Evolutionary conservation across 2,797 vertebrate genomes (phyloP), one percentile per base, ranked within the genome.

Genomic region (Danio tinwini): DNA sequence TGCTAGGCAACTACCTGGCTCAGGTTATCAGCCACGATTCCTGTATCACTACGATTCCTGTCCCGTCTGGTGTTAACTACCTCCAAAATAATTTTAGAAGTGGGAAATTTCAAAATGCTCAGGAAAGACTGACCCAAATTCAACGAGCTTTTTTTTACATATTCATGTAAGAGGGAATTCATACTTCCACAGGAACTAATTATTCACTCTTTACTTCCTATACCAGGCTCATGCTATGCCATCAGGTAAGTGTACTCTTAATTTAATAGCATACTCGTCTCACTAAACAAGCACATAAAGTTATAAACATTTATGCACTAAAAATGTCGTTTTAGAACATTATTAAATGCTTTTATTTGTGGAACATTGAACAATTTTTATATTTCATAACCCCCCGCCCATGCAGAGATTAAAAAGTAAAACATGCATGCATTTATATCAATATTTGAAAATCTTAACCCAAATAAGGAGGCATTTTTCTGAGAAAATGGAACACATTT

Each of bases 1-100:
- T 86, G 83, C 87, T 88, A 87, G 78, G 88, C 75, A 89, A 88
- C 85, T 83, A 64, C 74, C 73, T 21, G 74, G 81, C 82, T 82
- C 84, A 76, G 69, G 53, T 76, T 78, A 74, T 78, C 67, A 74
- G 77, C 19, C 21, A 83, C n/a, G n/a, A n/a, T n/a, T n/a, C n/a
- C n/a, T n/a, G n/a, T n/a, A 56, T 47, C 65, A 82, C 65, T 42
- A 40, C 81, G 70, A 75, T 68, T 50, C 44, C 52, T 65, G 55
- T 55, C 64, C 74, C 55, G 47, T 8, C 17, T 58, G 68, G 76
- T 71, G 40, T 13, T 37, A 68, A 59, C 50, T 63, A 77, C 67
- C 68, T 40, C 73, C 29, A 12, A 84, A 80, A 83, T 80, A 85
- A 73, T 82, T 83, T 69, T 78, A 82, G 56, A 75, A 55, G 37